Evolutionary conservation across 2,113 vertebrate species (phyloP).

Genomic region (Neogale vison): DNA sequence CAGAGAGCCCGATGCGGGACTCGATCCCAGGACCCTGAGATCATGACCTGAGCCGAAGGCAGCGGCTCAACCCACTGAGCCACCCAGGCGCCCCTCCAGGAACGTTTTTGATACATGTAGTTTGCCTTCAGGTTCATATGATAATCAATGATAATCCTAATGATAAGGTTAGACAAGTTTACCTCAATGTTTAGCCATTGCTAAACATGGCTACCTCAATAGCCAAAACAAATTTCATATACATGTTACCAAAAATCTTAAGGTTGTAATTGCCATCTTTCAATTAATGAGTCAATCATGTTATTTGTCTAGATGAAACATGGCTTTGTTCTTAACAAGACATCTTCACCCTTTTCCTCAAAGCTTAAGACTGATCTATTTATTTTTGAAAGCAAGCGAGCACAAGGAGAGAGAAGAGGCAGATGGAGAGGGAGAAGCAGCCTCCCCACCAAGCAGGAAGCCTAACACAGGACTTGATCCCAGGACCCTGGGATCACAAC

Average conservation of each 20-base stretch:
- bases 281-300: background rate
- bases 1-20: too few species aligned
- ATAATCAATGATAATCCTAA: background rate
- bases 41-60: too few species aligned
- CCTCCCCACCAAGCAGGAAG: too few species aligned
- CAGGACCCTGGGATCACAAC: too few species aligned
- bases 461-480: too few species aligned
- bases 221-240: background rate
- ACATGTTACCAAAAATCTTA: background rate
- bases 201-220: too few species aligned
- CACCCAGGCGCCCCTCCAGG: too few species aligned
- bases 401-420: too few species aligned
- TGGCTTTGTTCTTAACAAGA: background rate
- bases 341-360: background rate
- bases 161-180: background rate
- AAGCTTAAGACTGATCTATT: background rate
- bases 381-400: too few species aligned
- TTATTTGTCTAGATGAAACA: background rate
- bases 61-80: too few species aligned
- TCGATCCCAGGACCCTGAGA: too few species aligned
- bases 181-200: background rate
- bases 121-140: background rate
- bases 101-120: background rate
- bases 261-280: background rate
- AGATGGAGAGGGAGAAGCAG: too few species aligned